These are phyloP conservation scores for Ochropacha duplaris DNA, from an alignment of 2,888 invertebrate genomes.

Conservation along the genomic window DNA sequence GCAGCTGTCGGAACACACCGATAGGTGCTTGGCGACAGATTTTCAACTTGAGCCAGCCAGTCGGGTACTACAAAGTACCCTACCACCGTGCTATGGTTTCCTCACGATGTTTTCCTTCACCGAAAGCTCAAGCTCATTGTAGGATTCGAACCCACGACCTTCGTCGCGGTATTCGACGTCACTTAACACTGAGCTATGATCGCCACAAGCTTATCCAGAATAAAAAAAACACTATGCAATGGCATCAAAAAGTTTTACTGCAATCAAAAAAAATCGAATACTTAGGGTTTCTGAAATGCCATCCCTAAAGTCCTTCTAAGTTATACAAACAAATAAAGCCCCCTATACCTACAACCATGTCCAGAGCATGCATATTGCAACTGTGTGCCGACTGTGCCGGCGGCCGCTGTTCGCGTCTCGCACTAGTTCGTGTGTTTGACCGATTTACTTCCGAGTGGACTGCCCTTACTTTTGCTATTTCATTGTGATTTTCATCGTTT, in stretches of 20 bases:
- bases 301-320: not conserved
- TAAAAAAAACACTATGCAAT: too few species aligned
- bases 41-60: too few species aligned
- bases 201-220: too few species aligned
- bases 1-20: too few species aligned
- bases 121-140: too few species aligned
- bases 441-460: slow-evolving; percentile 33
- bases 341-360: not conserved
- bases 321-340: not conserved
- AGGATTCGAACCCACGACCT: too few species aligned
- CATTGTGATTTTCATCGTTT: not conserved
- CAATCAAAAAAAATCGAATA: not conserved
- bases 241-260: not conserved
- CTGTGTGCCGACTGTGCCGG: not conserved
- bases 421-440: slow-evolving; percentile 18
- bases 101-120: too few species aligned
- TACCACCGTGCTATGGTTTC: too few species aligned
- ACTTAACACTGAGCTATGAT: too few species aligned
- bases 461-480: slow-evolving; percentile 14
- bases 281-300: not conserved
- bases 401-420: slow-evolving; percentile 12
- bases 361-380: not conserved
- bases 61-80: too few species aligned
- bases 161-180: too few species aligned
- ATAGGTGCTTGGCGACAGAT: too few species aligned